Conservation (phyloP, 2,113 vertebrate genomes). For the Lichenostomus cassidix region DNA sequence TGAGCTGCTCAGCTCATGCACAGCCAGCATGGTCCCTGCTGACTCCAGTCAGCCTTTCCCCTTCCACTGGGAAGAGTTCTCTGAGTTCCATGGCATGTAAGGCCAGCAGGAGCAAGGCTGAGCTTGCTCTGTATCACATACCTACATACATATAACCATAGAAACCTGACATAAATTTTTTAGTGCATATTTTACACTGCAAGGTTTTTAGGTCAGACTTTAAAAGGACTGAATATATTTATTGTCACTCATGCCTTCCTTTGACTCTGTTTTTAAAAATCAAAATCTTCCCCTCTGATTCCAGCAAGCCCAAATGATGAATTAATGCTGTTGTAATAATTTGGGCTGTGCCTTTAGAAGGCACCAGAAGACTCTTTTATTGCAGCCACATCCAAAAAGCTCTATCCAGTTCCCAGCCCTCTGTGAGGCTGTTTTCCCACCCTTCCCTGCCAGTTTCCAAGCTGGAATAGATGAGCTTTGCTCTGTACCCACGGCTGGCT, state of each 20-base stretch:
- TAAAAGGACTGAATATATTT: not conserved
- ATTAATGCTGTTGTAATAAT: not conserved
- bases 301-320: not conserved
- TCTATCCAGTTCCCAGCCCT: not conserved
- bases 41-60: not conserved
- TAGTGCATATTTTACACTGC: not conserved
- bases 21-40: not conserved
- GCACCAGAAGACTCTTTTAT: not conserved
- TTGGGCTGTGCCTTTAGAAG: constrained; percentile 6
- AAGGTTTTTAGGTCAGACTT: constrained; percentile 34
- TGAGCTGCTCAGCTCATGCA: not conserved
- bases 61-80: not conserved
- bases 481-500: not conserved
- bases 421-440: not conserved
- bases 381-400: not conserved
- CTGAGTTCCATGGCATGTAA: not conserved
- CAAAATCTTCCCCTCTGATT: not conserved
- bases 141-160: not conserved
- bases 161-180: constrained; percentile 47
- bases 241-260: not conserved
- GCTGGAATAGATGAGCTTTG: not conserved
- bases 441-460: not conserved
- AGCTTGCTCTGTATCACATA: not conserved
- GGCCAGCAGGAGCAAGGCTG: not conserved
- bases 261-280: not conserved